These are phyloP conservation scores for Prochilodus magdalenae DNA, from an alignment of 2,113 vertebrate species.

Conservation along the genomic window DNA sequence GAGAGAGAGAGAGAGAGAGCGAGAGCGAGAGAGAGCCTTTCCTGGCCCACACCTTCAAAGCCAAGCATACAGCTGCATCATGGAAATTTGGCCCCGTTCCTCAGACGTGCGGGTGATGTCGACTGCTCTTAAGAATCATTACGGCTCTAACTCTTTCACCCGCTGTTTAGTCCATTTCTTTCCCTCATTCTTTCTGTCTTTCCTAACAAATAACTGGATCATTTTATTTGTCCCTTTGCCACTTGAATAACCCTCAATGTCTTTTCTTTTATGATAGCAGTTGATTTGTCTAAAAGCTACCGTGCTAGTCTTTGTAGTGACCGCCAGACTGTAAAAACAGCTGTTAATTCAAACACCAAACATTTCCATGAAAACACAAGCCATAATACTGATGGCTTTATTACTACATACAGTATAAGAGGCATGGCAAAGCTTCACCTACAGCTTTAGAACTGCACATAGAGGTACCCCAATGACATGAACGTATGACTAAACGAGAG, in stretches of 20 bases:
- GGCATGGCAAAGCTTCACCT: not conserved
- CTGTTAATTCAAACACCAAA: not conserved
- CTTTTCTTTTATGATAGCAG: conserved; percentile 2
- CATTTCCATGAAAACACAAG: not conserved
- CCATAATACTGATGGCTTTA: not conserved
- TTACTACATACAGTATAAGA: conserved; percentile 6
- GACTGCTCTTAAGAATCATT: conserved; percentile 78
- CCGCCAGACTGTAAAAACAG: not conserved
- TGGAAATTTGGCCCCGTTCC: conserved; percentile 90
- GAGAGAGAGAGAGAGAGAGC: conserved; percentile 47
- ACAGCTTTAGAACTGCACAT: not conserved
- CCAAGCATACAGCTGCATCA: conserved; percentile 83
- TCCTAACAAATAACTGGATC: conserved; percentile 38
- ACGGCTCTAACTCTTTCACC: conserved; percentile 59
- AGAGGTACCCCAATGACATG: not conserved
- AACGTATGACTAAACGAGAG: too few species aligned
- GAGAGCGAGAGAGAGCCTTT: conserved; percentile 60
- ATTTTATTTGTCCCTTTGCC: conserved; percentile 42
- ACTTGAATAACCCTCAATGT: not conserved
- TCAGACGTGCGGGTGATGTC: conserved; percentile 68
- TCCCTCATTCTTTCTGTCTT: conserved; percentile 42
- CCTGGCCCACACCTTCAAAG: conserved; percentile 82
- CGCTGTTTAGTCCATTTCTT: conserved; percentile 49
- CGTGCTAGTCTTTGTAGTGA: not conserved
- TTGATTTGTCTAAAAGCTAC: conserved; percentile 15